phyloP scores from a whole-genome alignment of 2,797 vertebrate genomes.

The Halcyon chelicuti region DNA sequence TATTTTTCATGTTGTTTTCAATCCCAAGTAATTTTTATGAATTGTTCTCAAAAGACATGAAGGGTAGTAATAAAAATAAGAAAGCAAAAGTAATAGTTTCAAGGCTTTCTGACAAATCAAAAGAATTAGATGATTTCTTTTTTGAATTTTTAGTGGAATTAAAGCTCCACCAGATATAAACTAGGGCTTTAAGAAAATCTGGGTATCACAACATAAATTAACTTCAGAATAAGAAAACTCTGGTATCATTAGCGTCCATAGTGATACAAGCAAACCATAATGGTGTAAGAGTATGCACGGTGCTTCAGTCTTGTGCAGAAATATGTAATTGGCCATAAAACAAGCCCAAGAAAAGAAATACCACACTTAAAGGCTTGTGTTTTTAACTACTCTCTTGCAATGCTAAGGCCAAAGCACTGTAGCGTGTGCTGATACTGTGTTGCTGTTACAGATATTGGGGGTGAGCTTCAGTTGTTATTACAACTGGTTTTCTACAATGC shows the following conservation, averaged over 20 bases:
- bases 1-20: not conserved
- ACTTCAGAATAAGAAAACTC: not conserved
- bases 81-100: not conserved
- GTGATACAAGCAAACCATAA: not conserved
- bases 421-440: not conserved
- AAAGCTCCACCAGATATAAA: not conserved
- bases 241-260: not conserved
- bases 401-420: not conserved
- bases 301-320: not conserved
- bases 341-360: not conserved
- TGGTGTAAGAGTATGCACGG: fast-evolving
- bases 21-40: not conserved
- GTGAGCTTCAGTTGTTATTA: not conserved
- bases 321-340: not conserved
- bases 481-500: not conserved
- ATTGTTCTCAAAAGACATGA: not conserved
- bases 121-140: not conserved
- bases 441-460: not conserved
- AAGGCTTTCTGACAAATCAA: not conserved
- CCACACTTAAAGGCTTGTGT: not conserved
- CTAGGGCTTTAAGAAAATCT: not conserved
- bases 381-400: not conserved
- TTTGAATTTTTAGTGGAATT: not conserved
- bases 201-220: not conserved
- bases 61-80: not conserved